phyloP scores from a whole-genome alignment of 1,140 invertebrate genomes.

The Dinothrombium tinctorium region DNA sequence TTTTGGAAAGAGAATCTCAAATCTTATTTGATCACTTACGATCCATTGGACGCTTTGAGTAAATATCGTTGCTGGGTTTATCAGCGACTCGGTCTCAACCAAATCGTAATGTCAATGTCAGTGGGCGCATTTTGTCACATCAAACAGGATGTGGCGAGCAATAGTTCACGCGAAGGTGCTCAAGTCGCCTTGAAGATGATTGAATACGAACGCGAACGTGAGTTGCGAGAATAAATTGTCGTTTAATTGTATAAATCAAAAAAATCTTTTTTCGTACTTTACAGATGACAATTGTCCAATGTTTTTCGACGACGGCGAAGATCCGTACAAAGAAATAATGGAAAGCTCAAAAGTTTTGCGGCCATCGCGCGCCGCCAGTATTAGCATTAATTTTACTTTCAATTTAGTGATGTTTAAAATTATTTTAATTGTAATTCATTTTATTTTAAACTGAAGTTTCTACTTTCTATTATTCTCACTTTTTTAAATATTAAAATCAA shows the following conservation, averaged over 20 bases:
- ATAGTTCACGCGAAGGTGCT: conserved; percentile 65
- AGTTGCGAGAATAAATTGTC: conserved; percentile 12
- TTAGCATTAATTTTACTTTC: too few species aligned
- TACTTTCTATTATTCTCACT: too few species aligned
- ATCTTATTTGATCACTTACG: conserved; percentile 87
- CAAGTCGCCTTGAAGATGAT: conserved; percentile 65
- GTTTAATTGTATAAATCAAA: not conserved
- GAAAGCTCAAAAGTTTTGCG: conserved; percentile 5
- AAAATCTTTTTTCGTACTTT: conserved; percentile 11
- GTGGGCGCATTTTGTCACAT: conserved; percentile 71
- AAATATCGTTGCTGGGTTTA: conserved; percentile 94
- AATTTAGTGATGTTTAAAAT: too few species aligned
- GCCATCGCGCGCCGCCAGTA: too few species aligned
- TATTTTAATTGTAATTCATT: too few species aligned
- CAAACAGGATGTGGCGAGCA: conserved; percentile 66
- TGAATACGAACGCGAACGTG: conserved; percentile 71
- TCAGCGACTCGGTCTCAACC: conserved; percentile 74
- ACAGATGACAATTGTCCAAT: conserved; percentile 70
- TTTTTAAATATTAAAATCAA: too few species aligned
- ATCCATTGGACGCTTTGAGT: conserved; percentile 80
- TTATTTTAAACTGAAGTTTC: too few species aligned
- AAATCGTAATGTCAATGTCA: conserved; percentile 64
- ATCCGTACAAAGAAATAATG: conserved; percentile 33
- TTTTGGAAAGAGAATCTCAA: conserved; percentile 95
- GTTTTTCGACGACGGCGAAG: conserved; percentile 69